Evolutionary conservation across 2,797 vertebrate species (phyloP), one percentile per base, ranked within the genome.

Genomic region (Siniperca obscura): DNA sequence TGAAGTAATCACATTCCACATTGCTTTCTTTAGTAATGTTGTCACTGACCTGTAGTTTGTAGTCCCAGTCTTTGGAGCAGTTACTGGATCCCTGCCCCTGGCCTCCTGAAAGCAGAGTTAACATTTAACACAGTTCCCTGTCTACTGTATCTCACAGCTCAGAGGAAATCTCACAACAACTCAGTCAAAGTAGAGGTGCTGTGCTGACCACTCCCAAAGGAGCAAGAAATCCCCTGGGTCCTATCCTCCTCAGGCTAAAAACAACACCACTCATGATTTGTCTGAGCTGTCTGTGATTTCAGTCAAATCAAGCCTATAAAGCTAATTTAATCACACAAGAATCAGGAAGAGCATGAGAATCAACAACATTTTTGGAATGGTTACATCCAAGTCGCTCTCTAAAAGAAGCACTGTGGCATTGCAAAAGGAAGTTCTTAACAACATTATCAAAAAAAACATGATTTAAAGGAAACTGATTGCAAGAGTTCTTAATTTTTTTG

Each of bases 161-260:
- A 80, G 88, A 94, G 92, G 89, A 94, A 95, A 93, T 94, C 91
- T 93, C 90, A 93, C 90, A 94, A 93, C 90, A 93, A 92, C 89
- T 93, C 86, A 91, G 91, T 89, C 90, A 89, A 89, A 93, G 91
- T 90, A 38, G 92, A 92, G 93, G 93, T 92, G 93, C 91, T 94
- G 93, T 92, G 93, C 91, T 94, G 93, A 94, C 94, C 95, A 94
- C 94, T 95, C 96, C 95, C 95, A 92, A 65, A 82, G 85, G 91
- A 92, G 91, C 62, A 66, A 85, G 78, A 86, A 87, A 85, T 95
- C 95, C 93, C 92, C 96, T 90, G 96, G 95, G 96, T 96, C 96
- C 96, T 96, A 96, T 88, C 89, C 87, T 96, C 96, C 95, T 93
- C 75, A 19, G 65, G 3, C 82, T 95, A 79, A 42, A 50, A 70